Conservation (phyloP, 2,113 vertebrate genomes). For the Clarias magur region DNA sequence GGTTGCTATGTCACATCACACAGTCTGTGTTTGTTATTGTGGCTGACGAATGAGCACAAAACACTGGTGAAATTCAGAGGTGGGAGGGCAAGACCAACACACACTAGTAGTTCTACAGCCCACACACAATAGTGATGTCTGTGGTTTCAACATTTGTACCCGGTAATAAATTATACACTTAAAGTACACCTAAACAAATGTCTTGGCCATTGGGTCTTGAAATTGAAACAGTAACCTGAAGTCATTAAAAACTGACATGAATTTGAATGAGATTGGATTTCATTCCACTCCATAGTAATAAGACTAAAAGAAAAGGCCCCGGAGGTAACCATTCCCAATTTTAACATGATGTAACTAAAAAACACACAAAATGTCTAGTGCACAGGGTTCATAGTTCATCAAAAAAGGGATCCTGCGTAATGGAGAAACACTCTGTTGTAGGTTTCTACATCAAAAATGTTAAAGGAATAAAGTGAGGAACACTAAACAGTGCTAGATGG, state of each 20-base stretch:
- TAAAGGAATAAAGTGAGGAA: background rate
- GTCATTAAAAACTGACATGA: background rate
- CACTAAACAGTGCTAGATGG: background rate
- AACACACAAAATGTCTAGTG: background rate
- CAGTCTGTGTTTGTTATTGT: slow-evolving; percentile 70
- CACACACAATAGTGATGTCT: background rate
- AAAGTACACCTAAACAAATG: slow-evolving; percentile 7
- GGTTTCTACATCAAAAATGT: background rate
- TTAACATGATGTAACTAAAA: background rate
- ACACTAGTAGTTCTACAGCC: background rate
- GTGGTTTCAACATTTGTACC: slow-evolving; percentile 22
- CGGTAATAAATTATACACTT: slow-evolving; percentile 13
- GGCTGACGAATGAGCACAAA: slow-evolving; percentile 66
- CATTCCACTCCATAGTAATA: background rate
- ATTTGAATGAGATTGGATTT: background rate
- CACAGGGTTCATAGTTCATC: background rate
- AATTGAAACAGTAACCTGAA: background rate
- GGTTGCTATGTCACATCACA: slow-evolving; percentile 55
- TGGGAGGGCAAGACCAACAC: slow-evolving; percentile 50
- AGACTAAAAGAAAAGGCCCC: background rate
- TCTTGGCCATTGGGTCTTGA: background rate
- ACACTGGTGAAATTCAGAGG: slow-evolving; percentile 56
- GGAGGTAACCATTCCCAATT: background rate
- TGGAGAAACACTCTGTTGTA: background rate
- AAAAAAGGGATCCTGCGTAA: background rate